Evolutionary conservation across 2,113 vertebrate genomes (phyloP).

Genomic region (Acanthochromis polyacanthus): DNA sequence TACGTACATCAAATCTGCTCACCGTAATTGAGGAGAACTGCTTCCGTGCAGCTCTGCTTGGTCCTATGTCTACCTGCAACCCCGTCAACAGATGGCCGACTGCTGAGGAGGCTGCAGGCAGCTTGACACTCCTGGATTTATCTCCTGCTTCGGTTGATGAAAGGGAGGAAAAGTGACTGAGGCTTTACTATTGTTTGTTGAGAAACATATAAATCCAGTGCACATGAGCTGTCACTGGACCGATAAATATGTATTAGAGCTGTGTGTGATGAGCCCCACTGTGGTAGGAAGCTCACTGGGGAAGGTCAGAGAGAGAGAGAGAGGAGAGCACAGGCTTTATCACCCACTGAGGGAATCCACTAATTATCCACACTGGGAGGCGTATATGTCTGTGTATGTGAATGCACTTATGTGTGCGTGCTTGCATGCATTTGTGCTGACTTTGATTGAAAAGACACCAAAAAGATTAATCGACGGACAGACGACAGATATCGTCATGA

Average conservation of each 20-base stretch:
- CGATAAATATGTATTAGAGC: constrained; percentile 78
- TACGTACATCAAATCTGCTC: constrained; percentile 63
- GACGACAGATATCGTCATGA: constrained; percentile 50
- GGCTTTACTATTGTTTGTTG: constrained; percentile 76
- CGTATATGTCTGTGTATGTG: constrained; percentile 18
- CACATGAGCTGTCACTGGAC: constrained; percentile 59
- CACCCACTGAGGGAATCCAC: constrained; percentile 75
- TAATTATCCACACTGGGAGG: constrained; percentile 79
- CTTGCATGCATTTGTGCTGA: constrained; percentile 19
- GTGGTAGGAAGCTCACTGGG: constrained; percentile 68
- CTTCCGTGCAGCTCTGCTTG: constrained; percentile 29
- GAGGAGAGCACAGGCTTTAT: constrained; percentile 54
- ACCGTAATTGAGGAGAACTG: constrained; percentile 48
- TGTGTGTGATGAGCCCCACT: constrained; percentile 73
- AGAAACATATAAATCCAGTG: constrained; percentile 73
- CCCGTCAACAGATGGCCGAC: constrained; percentile 49
- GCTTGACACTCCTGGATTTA: constrained; percentile 57
- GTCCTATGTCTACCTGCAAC: constrained; percentile 19
- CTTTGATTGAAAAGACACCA: constrained; percentile 70
- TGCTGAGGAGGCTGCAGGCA: constrained; percentile 37
- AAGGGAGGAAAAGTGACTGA: constrained; percentile 53
- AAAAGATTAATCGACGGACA: constrained; percentile 55
- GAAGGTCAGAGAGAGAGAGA: constrained; percentile 76
- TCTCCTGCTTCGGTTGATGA: constrained; percentile 64
- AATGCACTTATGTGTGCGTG: neutral